A percentile compares a stretch with the other conserved stretches of the same genome.
These are phyloP conservation scores for Campylorhamphus procurvoides DNA, from an alignment of 2,113 vertebrate genomes.

Conservation along the genomic window DNA sequence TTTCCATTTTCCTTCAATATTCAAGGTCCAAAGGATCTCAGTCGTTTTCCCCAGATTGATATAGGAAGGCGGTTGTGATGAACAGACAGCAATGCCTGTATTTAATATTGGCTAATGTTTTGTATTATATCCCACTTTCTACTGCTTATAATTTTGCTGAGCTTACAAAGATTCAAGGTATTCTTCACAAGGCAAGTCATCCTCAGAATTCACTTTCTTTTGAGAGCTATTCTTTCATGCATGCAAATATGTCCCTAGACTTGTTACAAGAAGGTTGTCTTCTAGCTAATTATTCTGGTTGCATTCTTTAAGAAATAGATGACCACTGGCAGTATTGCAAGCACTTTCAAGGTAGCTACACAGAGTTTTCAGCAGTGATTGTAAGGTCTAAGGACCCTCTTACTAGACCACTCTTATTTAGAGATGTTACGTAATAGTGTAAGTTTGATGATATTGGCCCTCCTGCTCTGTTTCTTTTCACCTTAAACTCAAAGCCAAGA, in stretches of 20 bases:
- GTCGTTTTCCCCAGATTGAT: not conserved
- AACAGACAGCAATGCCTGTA: not conserved
- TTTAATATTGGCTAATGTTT: not conserved
- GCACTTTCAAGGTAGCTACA: not conserved
- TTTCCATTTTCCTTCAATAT: not conserved
- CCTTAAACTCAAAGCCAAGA: not conserved
- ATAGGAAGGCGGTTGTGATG: not conserved
- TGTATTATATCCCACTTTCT: not conserved
- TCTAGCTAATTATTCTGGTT: not conserved
- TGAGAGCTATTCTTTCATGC: not conserved
- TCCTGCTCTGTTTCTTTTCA: not conserved
- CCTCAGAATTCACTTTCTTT: not conserved
- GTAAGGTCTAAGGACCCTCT: not conserved
- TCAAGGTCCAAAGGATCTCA: not conserved
- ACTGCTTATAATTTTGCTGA: not conserved
- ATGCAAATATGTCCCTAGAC: not conserved
- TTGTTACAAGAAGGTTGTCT: not conserved
- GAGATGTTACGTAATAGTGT: not conserved
- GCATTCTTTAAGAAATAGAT: not conserved
- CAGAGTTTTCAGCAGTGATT: not conserved
- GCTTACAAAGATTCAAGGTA: not conserved
- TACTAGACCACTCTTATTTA: not conserved
- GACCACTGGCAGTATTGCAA: fast-evolving
- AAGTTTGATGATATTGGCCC: not conserved
- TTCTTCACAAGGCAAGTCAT: not conserved